phyloP scores from a whole-genome alignment of 2,888 invertebrate genomes.

The Harmothoe impar region DNA sequence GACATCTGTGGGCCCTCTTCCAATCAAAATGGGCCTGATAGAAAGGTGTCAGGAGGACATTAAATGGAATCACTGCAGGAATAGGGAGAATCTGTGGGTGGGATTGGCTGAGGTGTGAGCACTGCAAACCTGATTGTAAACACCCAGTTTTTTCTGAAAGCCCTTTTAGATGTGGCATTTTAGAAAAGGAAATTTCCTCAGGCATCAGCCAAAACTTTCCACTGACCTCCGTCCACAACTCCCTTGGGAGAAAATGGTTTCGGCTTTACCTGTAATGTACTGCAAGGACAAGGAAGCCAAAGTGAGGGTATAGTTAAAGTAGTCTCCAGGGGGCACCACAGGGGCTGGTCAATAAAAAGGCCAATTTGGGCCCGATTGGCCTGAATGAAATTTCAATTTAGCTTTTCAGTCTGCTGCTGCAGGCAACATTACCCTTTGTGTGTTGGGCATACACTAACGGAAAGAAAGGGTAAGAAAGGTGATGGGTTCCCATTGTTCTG shows the following conservation, averaged over 20 bases:
- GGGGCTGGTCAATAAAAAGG: neutral
- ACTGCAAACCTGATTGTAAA: neutral
- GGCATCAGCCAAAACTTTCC: neutral
- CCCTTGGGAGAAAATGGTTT: too few relatives aligned
- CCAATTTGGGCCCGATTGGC: neutral
- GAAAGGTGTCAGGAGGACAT: constrained; percentile 5
- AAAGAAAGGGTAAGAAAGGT: neutral
- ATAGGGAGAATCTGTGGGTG: neutral
- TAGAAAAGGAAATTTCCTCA: neutral
- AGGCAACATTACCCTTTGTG: neutral
- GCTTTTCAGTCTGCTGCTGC: neutral
- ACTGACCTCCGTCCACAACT: too few relatives aligned
- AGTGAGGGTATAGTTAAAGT: constrained; percentile 13
- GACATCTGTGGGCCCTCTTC: neutral
- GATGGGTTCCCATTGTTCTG: too few relatives aligned
- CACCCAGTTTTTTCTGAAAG: neutral
- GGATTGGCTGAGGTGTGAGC: neutral
- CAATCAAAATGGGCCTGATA: neutral
- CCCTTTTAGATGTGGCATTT: neutral
- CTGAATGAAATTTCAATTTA: constrained; percentile 21
- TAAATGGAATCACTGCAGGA: constrained; percentile 8
- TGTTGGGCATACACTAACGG: neutral
- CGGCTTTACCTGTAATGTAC: neutral
- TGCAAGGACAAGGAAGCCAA: neutral
- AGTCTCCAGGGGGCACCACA: neutral